Percentiles rank a stretch among this genome's conserved stretches.
Evolutionary conservation across 2,888 invertebrate genomes (phyloP).

Genomic region (Drosophila mayaguana): DNA sequence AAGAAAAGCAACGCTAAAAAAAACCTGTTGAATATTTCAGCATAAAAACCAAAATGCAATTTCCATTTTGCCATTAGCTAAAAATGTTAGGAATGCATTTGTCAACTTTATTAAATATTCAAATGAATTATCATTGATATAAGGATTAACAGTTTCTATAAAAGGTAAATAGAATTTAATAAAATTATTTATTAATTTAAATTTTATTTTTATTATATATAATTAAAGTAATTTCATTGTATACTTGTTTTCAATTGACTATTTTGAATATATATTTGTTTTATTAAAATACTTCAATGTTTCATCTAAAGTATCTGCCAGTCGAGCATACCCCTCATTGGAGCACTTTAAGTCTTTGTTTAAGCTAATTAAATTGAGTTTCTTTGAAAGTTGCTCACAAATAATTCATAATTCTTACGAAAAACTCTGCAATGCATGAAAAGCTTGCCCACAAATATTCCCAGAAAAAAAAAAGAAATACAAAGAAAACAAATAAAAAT

Average conservation of each 20-base stretch:
- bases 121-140: neutral
- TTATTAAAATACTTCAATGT: neutral
- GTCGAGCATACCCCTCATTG: neutral
- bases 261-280: neutral
- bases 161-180: neutral
- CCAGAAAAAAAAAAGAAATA: neutral
- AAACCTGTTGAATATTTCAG: conserved; percentile 16
- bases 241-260: neutral
- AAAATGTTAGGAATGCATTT: neutral
- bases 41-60: neutral
- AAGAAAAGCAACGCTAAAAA: neutral
- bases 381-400: neutral
- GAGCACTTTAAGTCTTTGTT: neutral
- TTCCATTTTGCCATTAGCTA: neutral
- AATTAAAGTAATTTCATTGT: neutral
- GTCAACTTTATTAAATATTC: neutral
- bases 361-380: neutral
- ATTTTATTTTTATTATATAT: neutral
- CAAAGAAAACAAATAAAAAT: conserved; percentile 9
- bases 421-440: neutral
- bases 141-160: too few species aligned
- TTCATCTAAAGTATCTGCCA: too few species aligned
- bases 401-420: neutral
- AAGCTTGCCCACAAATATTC: neutral
- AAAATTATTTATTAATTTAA: neutral